These are phyloP conservation scores for Cynaeus angustus DNA, from an alignment of 2,888 invertebrate genomes.

Conservation along the genomic window DNA sequence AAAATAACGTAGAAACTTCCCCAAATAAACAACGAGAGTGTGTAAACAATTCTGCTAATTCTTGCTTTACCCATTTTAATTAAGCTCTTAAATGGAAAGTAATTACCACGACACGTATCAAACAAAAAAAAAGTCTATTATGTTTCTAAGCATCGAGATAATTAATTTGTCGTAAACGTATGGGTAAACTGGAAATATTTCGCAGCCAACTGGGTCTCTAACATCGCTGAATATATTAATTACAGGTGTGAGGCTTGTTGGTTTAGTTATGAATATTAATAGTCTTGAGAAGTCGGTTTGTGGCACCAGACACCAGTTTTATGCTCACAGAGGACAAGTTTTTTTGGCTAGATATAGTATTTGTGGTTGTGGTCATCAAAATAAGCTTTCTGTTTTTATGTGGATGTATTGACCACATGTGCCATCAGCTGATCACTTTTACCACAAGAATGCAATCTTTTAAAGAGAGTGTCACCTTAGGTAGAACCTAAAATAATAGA, in stretches of 20 bases:
- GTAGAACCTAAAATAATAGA: too few species aligned
- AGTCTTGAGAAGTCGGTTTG: slow-evolving; percentile 10
- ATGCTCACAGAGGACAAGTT: background rate
- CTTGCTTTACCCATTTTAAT: slow-evolving; percentile 38
- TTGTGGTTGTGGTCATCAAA: too few species aligned
- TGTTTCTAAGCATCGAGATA: slow-evolving; percentile 34
- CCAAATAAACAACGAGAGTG: background rate
- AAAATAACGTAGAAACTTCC: slow-evolving; percentile 11
- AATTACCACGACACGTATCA: slow-evolving; percentile 37
- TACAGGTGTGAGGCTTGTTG: slow-evolving; percentile 31
- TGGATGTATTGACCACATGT: too few species aligned
- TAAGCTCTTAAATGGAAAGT: slow-evolving; percentile 36
- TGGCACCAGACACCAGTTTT: background rate
- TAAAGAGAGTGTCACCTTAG: too few species aligned
- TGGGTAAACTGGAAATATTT: slow-evolving; percentile 11
- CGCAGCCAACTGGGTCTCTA: slow-evolving; percentile 24
- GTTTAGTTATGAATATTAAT: slow-evolving; percentile 30
- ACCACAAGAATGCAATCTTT: too few species aligned
- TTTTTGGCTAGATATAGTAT: background rate
- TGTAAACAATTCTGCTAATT: slow-evolving; percentile 20
- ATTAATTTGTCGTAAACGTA: slow-evolving; percentile 31
- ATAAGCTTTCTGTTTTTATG: too few species aligned
- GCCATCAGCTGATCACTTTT: too few species aligned
- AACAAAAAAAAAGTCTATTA: slow-evolving; percentile 30
- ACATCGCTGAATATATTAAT: slow-evolving; percentile 36